Evolutionary conservation across 2,888 invertebrate genomes (phyloP).

Genomic region (Morpho achilles): DNA sequence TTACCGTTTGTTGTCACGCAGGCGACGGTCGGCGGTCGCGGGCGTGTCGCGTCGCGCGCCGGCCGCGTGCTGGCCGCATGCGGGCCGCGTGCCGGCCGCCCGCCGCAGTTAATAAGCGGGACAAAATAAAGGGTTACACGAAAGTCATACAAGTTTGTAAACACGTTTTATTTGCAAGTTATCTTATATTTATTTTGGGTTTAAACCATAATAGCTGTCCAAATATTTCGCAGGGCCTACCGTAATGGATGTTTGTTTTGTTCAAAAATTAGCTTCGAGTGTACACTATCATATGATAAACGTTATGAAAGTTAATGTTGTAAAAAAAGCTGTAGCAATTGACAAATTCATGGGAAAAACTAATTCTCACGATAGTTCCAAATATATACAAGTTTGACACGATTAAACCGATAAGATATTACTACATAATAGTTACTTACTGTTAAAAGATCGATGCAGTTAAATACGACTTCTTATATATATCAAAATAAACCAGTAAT

Average conservation of each 20-base stretch:
- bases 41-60: slow-evolving; percentile 21
- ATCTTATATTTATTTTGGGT: slow-evolving; percentile 16
- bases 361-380: too few relatives aligned
- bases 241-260: slow-evolving; percentile 4
- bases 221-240: slow-evolving; percentile 1
- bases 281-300: slow-evolving; percentile 1
- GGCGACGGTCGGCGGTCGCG: slow-evolving; percentile 9
- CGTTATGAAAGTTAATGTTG: slow-evolving; percentile 1
- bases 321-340: not conserved
- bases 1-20: slow-evolving; percentile 35
- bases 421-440: too few relatives aligned
- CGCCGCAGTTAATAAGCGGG: slow-evolving; percentile 31
- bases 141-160: slow-evolving; percentile 24
- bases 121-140: slow-evolving; percentile 25
- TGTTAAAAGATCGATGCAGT: too few relatives aligned
- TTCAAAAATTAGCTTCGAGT: not conserved
- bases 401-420: too few relatives aligned
- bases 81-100: slow-evolving; percentile 24
- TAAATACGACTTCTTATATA: too few relatives aligned
- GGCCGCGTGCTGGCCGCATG: slow-evolving; percentile 29
- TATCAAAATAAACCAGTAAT: too few relatives aligned
- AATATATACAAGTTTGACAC: too few relatives aligned
- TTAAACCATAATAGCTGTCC: slow-evolving; percentile 13
- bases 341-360: too few relatives aligned
- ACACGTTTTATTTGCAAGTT: slow-evolving; percentile 19